Base-by-base conservation (phyloP, 1,140 invertebrate species). In the Diploscapter pachys region DNA sequence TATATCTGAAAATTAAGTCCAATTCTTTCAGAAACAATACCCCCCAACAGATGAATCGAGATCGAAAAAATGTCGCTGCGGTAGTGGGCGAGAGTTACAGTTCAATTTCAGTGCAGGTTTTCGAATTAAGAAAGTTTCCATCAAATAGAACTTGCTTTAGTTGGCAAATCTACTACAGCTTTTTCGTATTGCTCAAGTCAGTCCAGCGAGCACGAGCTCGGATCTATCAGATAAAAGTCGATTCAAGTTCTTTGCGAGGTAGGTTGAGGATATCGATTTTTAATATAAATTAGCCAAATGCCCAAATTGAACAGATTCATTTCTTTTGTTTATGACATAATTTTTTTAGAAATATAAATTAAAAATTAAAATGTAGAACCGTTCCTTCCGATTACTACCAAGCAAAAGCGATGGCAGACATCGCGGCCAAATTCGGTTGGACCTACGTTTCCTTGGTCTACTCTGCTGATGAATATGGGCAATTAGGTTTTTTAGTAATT, bases 391-490 rank as follows among this genome's bases (percentile, higher is more conserved):
- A 92, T 85, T 91, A 90, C 82, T 91, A 91, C 81, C 91, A 92
- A 85, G 91, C 90, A 0, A 78, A 89, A 75, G 91, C 90, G 0
- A 91, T 92, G 88, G 90, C 91, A 4, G 89, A 91, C 81, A 89
- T 92, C 64, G 87, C 91, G 31, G 87, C 88, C 74, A 82, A 87
- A 77, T 89, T 92, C 61, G 88, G 89, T 9, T 92, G 91, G 91
- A 90, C 90, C 73, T 92, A 91, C 83, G 90, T 92, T 53, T 91
- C 90, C 3, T 91, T 91, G 0, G 89, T 92, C 3, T 90, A 90
- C 9, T 90, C 91, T 64, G 90, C 91, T 80, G 91, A 91, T 53
- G 91, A 91, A 80, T 92, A 92, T 81, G 91, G 91, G 4, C 91
- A 91, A 83, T 68, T 72, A 52, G 78, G 76, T 72, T 70, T 63